Percentiles rank a stretch among this genome's conserved stretches.
Conservation (phyloP, 2,888 invertebrate species). For the Aspidapion aeneum region DNA sequence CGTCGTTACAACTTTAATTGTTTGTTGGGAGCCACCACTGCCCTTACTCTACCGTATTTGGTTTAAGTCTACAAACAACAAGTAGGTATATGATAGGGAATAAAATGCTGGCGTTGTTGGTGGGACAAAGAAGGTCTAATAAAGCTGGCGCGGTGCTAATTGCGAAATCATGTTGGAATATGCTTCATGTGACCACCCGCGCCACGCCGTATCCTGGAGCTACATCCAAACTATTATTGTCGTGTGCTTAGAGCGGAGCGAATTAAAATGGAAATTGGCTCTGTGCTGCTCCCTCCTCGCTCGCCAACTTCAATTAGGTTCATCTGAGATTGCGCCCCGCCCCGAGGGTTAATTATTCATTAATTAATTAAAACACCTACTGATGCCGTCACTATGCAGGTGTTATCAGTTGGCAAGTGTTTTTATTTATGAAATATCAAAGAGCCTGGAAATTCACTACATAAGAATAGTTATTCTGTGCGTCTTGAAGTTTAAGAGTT, state of each 20-base stretch:
- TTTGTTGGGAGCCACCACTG: no score
- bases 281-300: constrained; percentile 20
- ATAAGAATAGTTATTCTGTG: no score
- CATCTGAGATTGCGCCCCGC: constrained; percentile 33
- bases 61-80: no score
- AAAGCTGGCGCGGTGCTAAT: constrained; percentile 18
- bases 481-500: no score
- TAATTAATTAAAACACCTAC: constrained; percentile 37
- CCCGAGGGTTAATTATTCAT: constrained; percentile 36
- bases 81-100: no score
- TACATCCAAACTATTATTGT: constrained; percentile 38
- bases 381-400: constrained; percentile 10
- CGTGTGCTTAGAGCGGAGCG: constrained; percentile 27
- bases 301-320: constrained; percentile 36
- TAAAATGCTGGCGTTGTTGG: constrained; percentile 10
- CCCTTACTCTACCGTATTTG: no score
- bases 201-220: constrained; percentile 23
- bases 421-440: neutral
- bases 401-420: neutral
- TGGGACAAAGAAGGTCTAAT: constrained; percentile 14
- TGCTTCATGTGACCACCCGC: constrained; percentile 6
- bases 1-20: no score
- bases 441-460: no score
- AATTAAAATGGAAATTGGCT: constrained; percentile 36
- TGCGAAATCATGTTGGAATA: constrained; percentile 22